A percentile compares a stretch with the other conserved stretches of the same genome.
phyloP scores from a whole-genome alignment of 2,888 invertebrate genomes.

The Spisula subtruncata region DNA sequence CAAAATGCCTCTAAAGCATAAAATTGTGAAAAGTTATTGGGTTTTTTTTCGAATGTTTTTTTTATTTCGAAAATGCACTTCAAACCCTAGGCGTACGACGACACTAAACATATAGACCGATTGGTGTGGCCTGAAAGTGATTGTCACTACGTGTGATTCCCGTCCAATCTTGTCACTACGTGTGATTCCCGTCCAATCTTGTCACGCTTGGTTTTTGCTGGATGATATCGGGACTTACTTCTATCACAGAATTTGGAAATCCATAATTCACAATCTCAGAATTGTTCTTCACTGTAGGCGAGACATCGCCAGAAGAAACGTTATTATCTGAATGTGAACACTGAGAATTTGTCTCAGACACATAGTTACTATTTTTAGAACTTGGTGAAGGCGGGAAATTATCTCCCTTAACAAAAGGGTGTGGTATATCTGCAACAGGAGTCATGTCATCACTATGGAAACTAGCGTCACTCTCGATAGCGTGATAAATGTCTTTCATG shows the following conservation, averaged over 20 bases:
- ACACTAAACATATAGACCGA: no score
- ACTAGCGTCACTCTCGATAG: slow-evolving; percentile 51
- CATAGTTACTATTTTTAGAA: slow-evolving; percentile 56
- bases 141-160: slow-evolving; percentile 37
- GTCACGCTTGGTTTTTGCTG: slow-evolving; percentile 48
- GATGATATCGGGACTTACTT: slow-evolving; percentile 42
- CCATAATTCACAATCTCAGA: slow-evolving; percentile 48
- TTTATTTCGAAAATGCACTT: no score
- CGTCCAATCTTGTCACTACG: slow-evolving; percentile 38
- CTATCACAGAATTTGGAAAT: slow-evolving; percentile 64
- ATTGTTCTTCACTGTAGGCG: slow-evolving; percentile 30
- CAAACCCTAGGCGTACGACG: no score
- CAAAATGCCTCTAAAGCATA: no score
- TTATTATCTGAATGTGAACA: slow-evolving; percentile 46
- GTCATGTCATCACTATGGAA: slow-evolving; percentile 59
- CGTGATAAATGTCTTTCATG: slow-evolving; percentile 64
- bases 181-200: slow-evolving; percentile 39
- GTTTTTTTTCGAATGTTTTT: no score
- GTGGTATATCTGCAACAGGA: slow-evolving; percentile 45
- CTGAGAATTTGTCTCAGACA: slow-evolving; percentile 49
- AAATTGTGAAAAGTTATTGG: no score
- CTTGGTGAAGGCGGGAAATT: slow-evolving; percentile 49
- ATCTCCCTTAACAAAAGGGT: slow-evolving; percentile 45
- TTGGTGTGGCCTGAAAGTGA: no score
- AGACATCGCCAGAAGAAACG: slow-evolving; percentile 46